Evolutionary conservation across 2,113 vertebrate genomes (phyloP).

Genomic region (Pomatostomus ruficeps): DNA sequence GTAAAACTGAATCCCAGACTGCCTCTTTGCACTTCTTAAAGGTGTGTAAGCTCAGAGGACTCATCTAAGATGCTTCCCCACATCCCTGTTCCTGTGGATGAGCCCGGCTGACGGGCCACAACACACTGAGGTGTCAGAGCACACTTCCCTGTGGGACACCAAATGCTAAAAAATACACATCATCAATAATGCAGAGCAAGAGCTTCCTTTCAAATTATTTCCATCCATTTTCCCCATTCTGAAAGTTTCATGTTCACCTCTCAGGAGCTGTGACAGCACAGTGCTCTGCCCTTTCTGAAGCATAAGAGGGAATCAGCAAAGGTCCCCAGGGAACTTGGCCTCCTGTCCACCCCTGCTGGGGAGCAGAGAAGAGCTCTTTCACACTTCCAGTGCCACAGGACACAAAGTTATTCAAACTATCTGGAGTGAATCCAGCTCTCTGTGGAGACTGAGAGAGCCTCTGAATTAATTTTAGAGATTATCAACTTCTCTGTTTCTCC

Average conservation of each 20-base stretch:
- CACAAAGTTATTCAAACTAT: neutral
- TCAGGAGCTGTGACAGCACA: neutral
- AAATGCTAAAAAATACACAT: fast-evolving
- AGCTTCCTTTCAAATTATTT: neutral
- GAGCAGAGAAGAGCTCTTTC: neutral
- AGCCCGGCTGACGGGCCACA: fast-evolving
- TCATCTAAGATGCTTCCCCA: neutral
- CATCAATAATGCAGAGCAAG: neutral
- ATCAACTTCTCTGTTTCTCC: neutral
- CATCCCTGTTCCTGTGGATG: neutral
- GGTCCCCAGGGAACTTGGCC: neutral
- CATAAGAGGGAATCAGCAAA: neutral
- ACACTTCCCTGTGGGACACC: neutral
- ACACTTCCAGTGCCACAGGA: neutral
- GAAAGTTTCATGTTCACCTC: neutral
- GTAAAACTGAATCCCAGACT: neutral
- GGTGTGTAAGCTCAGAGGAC: neutral
- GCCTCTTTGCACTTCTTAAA: neutral
- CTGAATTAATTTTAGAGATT: neutral
- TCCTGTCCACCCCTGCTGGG: neutral
- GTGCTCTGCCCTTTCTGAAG: neutral
- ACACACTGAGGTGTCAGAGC: neutral
- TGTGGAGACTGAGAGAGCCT: neutral
- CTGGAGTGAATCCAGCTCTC: neutral
- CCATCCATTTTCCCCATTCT: neutral